phyloP scores from a whole-genome alignment of 2,888 invertebrate species.

The Orthosia cruda region DNA sequence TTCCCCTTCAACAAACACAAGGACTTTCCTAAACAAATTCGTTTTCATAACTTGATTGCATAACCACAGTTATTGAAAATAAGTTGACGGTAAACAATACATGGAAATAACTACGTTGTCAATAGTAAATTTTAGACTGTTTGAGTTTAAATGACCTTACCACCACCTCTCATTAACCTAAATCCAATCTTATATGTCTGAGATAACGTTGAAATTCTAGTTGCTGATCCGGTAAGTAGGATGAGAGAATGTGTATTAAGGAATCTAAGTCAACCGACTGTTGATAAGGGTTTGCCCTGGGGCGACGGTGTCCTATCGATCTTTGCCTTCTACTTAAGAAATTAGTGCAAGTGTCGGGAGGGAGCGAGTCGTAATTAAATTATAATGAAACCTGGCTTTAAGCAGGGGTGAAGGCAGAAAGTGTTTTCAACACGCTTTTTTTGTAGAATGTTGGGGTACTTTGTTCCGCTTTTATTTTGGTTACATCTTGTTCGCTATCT shows the following conservation, averaged over 20 bases:
- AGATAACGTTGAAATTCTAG: conserved; percentile 67
- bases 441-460: neutral
- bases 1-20: conserved; percentile 1
- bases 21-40: conserved; percentile 45
- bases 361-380: conserved; percentile 59
- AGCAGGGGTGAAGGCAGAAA: no score
- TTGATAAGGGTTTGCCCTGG: conserved; percentile 89
- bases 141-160: conserved; percentile 65
- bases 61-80: conserved; percentile 81
- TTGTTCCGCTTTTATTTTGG: neutral
- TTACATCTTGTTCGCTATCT: neutral
- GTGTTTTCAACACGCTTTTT: neutral
- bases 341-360: conserved; percentile 70
- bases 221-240: conserved; percentile 62
- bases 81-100: conserved; percentile 85
- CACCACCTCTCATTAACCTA: conserved; percentile 11
- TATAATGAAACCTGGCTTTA: conserved; percentile 25
- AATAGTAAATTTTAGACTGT: conserved; percentile 82
- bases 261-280: conserved; percentile 84
- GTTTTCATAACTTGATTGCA: conserved; percentile 51
- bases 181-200: conserved; percentile 44
- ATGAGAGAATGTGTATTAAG: conserved; percentile 84
- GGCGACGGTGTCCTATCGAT: conserved; percentile 85
- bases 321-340: conserved; percentile 81
- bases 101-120: conserved; percentile 83